Evolutionary conservation across 2,888 invertebrate genomes (phyloP).

Genomic region (Cataglyphis albicans): DNA sequence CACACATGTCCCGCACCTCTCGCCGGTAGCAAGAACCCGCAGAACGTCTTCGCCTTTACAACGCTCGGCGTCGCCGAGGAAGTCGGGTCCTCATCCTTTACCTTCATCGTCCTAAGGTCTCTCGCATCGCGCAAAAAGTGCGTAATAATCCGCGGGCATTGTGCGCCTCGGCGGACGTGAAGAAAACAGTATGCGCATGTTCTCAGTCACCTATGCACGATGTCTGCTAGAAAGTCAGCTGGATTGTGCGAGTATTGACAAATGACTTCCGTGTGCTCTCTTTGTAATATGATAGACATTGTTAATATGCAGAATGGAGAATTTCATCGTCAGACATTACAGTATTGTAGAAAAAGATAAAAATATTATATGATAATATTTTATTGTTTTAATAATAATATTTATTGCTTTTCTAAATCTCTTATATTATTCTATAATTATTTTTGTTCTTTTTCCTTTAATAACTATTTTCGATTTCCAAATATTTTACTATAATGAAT

Average conservation of each 20-base stretch:
- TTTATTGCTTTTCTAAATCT: neutral
- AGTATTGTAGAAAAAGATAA: neutral
- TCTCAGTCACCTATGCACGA: conserved; percentile 42
- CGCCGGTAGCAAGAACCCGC: conserved; percentile 83
- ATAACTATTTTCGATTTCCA: neutral
- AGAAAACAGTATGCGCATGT: conserved; percentile 60
- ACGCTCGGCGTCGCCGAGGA: conserved; percentile 74
- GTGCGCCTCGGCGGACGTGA: conserved; percentile 60
- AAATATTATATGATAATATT: neutral
- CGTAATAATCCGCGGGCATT: conserved; percentile 73
- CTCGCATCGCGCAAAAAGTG: conserved; percentile 69
- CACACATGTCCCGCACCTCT: conserved; percentile 81
- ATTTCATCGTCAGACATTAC: neutral
- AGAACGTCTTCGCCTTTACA: conserved; percentile 78
- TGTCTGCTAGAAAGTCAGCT: conserved; percentile 18
- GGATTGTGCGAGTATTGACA: conserved; percentile 50
- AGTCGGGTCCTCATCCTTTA: conserved; percentile 72
- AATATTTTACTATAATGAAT: neutral
- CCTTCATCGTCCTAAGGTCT: conserved; percentile 67
- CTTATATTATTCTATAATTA: neutral
- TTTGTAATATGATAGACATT: neutral
- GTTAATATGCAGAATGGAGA: neutral
- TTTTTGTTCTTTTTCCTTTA: neutral
- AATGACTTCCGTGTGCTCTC: conserved; percentile 22
- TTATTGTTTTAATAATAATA: neutral